Conservation (phyloP, 2,113 vertebrate species). For the Illadopsis cleaveri region DNA sequence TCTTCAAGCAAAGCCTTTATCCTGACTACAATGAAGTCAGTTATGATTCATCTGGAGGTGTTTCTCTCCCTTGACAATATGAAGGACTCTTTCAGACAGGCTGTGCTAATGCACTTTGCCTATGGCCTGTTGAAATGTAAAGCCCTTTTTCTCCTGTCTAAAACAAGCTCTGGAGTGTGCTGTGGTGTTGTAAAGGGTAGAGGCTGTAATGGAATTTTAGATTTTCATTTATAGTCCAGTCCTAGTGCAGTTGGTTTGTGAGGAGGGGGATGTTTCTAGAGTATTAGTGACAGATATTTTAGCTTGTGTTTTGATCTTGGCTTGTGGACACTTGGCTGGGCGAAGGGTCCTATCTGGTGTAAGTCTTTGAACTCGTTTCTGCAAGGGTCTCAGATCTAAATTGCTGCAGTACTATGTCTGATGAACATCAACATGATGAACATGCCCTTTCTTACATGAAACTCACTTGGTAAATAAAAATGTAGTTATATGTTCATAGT, state of each 20-base stretch:
- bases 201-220: not conserved
- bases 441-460: not conserved
- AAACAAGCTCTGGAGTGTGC: not conserved
- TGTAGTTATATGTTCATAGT: not conserved
- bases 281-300: not conserved
- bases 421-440: not conserved
- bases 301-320: not conserved
- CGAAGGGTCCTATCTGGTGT: not conserved
- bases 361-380: not conserved
- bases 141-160: not conserved
- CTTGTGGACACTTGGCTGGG: not conserved
- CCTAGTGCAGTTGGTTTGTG: not conserved
- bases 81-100: not conserved
- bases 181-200: not conserved
- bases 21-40: not conserved
- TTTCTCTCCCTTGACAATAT: not conserved
- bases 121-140: not conserved
- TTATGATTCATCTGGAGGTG: constrained; percentile 34
- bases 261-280: not conserved
- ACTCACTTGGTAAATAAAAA: not conserved
- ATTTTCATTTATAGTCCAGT: not conserved
- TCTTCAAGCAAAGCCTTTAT: constrained; percentile 22
- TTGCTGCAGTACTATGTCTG: not conserved
- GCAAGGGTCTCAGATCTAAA: not conserved
- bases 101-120: not conserved